Base-by-base conservation (phyloP, 2,113 vertebrate species). In the Datnioides undecimradiatus region DNA sequence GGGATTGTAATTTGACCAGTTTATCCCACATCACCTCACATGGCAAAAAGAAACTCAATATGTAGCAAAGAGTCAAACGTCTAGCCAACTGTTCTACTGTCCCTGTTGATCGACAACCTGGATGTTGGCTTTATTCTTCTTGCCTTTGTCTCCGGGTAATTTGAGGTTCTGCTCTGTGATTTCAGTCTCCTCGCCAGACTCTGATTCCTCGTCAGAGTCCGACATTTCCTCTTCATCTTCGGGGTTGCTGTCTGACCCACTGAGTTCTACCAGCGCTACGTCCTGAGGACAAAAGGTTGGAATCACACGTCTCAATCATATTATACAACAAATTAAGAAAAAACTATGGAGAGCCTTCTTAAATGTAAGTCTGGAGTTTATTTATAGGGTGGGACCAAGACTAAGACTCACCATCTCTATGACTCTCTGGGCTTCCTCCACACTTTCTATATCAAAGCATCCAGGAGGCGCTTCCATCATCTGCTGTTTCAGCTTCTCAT, bases 331-430 rank as follows among this genome's bases (percentile, higher is more conserved):
- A n/a, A n/a, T 21, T 21, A 2, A 25, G 13, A 64, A 40, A 63
- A 4, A 38, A 27, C 14, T 34, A 23, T 23, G 38, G 1, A 4
- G 14, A 2, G 33, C 8, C 9, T 41, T 52, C 25, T 31, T 48
- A n/a, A 65, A 48, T 33, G 6, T 31, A 31, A 4, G 3, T 49
- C 11, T 36, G 8, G 11, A 36, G 11, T 48, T 38, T 46, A n/a
- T n/a, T n/a, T n/a, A n/a, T n/a, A n/a, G n/a, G n/a, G n/a, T n/a
- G n/a, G n/a, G n/a, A 33, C 27, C 40, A 34, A 13, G 7, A 25
- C 4, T 2, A 0, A 41, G 12, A 49, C 92, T 95, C 93, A 97
- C 98, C 97, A 99, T 98, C 90, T 98, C 96, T 86, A 99, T 96
- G 57, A 98, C 76, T 59, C 93, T 95, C 80, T 95, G 95, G 0